These are phyloP conservation scores for Semibalanus balanoides DNA, from an alignment of 1,140 invertebrate genomes.

Conservation along the genomic window DNA sequence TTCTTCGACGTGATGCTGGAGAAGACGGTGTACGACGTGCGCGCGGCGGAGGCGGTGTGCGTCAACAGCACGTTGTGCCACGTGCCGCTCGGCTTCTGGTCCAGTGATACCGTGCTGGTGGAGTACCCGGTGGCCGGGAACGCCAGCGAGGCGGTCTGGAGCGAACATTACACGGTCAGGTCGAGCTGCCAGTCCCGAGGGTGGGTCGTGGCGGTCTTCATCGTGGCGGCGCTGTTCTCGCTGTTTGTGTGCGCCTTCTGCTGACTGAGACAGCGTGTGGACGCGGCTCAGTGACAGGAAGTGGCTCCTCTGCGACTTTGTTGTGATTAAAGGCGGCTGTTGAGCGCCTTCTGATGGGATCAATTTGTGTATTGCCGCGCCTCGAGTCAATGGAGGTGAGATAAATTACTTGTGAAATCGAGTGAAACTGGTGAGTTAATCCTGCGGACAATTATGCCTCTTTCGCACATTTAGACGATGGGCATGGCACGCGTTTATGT, in stretches of 20 bases:
- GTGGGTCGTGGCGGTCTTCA: not conserved
- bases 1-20: constrained; percentile 47
- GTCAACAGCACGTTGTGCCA: constrained; percentile 46
- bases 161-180: not conserved
- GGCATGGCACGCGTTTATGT: too few species aligned
- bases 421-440: too few species aligned
- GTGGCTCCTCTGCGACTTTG: too few species aligned
- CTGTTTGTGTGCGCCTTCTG: not conserved
- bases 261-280: not conserved
- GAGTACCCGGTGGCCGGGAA: constrained; percentile 17
- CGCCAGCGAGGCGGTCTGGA: constrained; percentile 29
- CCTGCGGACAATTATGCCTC: too few species aligned
- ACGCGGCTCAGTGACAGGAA: too few species aligned
- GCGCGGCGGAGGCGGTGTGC: constrained; percentile 30
- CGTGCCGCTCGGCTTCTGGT: constrained; percentile 49
- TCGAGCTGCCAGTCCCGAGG: not conserved
- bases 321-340: too few species aligned
- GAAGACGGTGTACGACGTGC: constrained; percentile 50
- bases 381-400: too few species aligned
- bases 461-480: too few species aligned
- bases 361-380: too few species aligned
- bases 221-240: not conserved
- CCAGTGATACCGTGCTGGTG: constrained; percentile 41
- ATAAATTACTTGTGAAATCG: too few species aligned
- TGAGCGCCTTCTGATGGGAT: too few species aligned